Evolutionary conservation across 2,797 vertebrate species (phyloP).

Genomic region (Centroberyx gerrardi): DNA sequence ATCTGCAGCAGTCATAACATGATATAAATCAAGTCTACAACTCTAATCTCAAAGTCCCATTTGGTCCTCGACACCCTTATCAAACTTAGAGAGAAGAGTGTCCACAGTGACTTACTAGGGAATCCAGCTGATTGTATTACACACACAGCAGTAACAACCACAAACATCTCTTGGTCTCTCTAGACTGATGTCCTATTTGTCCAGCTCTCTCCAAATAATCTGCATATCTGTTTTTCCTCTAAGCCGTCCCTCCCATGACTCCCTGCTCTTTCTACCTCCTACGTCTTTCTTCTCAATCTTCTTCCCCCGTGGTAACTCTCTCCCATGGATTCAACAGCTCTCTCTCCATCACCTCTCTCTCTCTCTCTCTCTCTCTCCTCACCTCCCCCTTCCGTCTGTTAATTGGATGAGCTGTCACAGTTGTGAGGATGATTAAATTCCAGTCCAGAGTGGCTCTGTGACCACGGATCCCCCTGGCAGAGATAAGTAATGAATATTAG

Average conservation of each 20-base stretch:
- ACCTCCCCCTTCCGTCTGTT: conserved; percentile 63
- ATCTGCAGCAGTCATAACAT: neutral
- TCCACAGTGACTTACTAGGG: conserved; percentile 12
- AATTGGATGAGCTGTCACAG: conserved; percentile 76
- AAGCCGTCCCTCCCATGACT: neutral
- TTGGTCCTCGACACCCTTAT: conserved; percentile 22
- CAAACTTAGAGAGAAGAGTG: conserved; percentile 7
- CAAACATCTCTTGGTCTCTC: neutral
- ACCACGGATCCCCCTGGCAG: conserved; percentile 16
- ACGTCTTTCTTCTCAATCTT: conserved; percentile 20
- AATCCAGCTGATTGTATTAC: conserved; percentile 32
- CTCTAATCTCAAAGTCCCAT: conserved; percentile 6
- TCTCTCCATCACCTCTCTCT: conserved; percentile 43
- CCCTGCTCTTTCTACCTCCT: conserved; percentile 33
- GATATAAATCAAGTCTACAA: neutral
- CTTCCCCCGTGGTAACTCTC: conserved; percentile 30
- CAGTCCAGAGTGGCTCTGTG: conserved; percentile 43
- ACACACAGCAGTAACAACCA: conserved; percentile 1
- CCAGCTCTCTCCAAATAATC: neutral
- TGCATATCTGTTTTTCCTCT: conserved; percentile 29
- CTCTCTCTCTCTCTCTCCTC: conserved; percentile 25
- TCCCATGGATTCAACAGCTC: conserved; percentile 40
- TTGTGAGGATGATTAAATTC: conserved; percentile 70
- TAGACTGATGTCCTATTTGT: conserved; percentile 7
- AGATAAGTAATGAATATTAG: conserved; percentile 34